A percentile compares a stretch with the other conserved stretches of the same genome.
Conservation (phyloP, 2,888 invertebrate genomes). For the Helobdella robusta region DNA sequence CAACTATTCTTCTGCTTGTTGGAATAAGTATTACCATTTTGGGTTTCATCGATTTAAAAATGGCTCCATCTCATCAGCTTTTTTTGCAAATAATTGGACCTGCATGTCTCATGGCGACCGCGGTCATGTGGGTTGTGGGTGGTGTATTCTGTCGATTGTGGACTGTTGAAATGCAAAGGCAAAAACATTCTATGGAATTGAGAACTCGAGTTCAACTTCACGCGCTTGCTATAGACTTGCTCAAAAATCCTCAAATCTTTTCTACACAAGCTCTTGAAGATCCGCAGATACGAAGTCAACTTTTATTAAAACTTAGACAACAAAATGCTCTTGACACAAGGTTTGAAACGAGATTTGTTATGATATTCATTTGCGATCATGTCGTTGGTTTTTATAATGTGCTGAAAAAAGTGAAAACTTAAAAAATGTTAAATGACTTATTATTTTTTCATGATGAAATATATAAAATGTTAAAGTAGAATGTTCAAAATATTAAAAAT, state of each 20-base stretch:
- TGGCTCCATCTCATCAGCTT: slow-evolving; percentile 29
- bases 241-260: slow-evolving; percentile 34
- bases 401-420: too few relatives aligned
- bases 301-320: slow-evolving; percentile 34
- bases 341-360: too few relatives aligned
- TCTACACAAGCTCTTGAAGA: slow-evolving; percentile 34
- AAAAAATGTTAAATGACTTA: too few relatives aligned
- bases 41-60: slow-evolving; percentile 34
- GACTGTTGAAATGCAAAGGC: slow-evolving; percentile 34
- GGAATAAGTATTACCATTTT: slow-evolving; percentile 35
- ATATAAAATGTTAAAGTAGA: too few relatives aligned
- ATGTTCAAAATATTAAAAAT: too few relatives aligned
- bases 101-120: slow-evolving; percentile 34
- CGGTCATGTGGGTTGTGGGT: slow-evolving; percentile 36
- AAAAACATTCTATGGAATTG: slow-evolving; percentile 35
- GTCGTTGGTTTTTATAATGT: too few relatives aligned
- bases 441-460: too few relatives aligned
- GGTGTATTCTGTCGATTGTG: slow-evolving; percentile 34
- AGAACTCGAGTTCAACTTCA: slow-evolving; percentile 36
- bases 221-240: slow-evolving; percentile 37
- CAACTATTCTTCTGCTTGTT: slow-evolving; percentile 33
- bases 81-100: slow-evolving; percentile 36
- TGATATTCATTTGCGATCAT: too few relatives aligned
- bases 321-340: slow-evolving; percentile 34
- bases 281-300: slow-evolving; percentile 33